Conservation (phyloP, 64 coral and sea anemone genomes). For the Dendronephthya gigantea region DNA sequence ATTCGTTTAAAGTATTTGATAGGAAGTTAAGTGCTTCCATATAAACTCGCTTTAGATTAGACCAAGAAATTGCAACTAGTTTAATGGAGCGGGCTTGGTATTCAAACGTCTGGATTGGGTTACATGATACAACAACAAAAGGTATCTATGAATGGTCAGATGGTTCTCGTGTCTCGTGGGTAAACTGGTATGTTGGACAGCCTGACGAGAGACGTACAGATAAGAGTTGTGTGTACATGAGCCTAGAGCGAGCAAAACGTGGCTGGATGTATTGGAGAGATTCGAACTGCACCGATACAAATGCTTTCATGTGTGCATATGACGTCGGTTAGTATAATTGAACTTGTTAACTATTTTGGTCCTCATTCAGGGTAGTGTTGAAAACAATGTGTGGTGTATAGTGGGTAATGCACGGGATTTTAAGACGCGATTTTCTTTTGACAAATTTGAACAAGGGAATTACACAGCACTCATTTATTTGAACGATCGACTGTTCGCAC, state of each 20-base stretch:
- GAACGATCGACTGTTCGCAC: no score
- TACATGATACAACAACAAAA: conserved; percentile 6
- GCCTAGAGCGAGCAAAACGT: background rate
- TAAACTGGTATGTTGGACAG: background rate
- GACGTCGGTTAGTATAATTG: background rate
- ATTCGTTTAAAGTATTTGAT: background rate
- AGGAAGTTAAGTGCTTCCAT: background rate
- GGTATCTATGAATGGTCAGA: conserved; percentile 7
- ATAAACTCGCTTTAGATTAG: background rate
- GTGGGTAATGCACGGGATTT: no score
- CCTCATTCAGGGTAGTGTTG: no score
- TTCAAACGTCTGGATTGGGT: background rate
- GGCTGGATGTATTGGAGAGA: background rate
- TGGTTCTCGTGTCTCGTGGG: background rate
- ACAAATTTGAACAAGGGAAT: no score
- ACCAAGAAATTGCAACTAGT: background rate
- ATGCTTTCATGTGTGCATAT: background rate
- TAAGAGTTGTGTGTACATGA: conserved; percentile 1
- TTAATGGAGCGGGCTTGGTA: conserved; percentile 6
- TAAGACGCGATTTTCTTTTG: no score
- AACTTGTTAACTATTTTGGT: no score
- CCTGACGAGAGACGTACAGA: background rate
- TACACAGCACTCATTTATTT: no score
- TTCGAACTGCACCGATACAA: background rate
- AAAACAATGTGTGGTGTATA: no score